Percentiles rank a stretch among this genome's conserved stretches.
Evolutionary conservation across 1,140 invertebrate species (phyloP).

Genomic region (Vollenhovia emeryi): DNA sequence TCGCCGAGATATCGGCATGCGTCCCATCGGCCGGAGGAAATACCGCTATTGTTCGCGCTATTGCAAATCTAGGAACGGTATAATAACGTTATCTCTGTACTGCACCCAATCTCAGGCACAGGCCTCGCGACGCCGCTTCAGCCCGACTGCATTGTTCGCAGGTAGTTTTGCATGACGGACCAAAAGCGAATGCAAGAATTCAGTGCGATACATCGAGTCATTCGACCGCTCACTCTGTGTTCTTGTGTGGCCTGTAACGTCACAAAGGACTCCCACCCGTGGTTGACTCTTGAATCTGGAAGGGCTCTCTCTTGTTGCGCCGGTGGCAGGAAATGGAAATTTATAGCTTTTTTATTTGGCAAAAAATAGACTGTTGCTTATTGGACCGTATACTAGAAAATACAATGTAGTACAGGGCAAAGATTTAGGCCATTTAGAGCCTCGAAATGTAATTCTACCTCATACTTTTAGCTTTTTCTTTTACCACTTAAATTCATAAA

Average conservation of each 20-base stretch:
- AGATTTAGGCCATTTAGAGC: background rate
- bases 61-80: slow-evolving; percentile 35
- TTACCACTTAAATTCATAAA: background rate
- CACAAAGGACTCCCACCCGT: slow-evolving; percentile 3
- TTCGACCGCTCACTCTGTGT: slow-evolving; percentile 22
- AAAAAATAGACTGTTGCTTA: slow-evolving; percentile 24
- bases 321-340: slow-evolving; percentile 28
- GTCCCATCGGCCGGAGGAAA: background rate
- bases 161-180: slow-evolving; percentile 36
- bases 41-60: background rate
- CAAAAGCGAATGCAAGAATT: slow-evolving; percentile 27
- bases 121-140: background rate
- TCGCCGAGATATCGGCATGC: background rate
- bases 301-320: background rate
- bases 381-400: slow-evolving; percentile 7
- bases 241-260: slow-evolving; percentile 1
- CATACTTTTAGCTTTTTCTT: background rate
- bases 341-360: slow-evolving; percentile 18
- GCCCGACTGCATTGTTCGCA: slow-evolving; percentile 46
- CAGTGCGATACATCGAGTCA: background rate
- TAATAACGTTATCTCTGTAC: slow-evolving; percentile 56
- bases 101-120: slow-evolving; percentile 26
- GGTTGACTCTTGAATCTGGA: slow-evolving; percentile 26
- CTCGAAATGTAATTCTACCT: background rate
- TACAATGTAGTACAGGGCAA: background rate